Conservation (phyloP, 2,888 invertebrate genomes). For the Ashinkailepas kermadecensis region DNA sequence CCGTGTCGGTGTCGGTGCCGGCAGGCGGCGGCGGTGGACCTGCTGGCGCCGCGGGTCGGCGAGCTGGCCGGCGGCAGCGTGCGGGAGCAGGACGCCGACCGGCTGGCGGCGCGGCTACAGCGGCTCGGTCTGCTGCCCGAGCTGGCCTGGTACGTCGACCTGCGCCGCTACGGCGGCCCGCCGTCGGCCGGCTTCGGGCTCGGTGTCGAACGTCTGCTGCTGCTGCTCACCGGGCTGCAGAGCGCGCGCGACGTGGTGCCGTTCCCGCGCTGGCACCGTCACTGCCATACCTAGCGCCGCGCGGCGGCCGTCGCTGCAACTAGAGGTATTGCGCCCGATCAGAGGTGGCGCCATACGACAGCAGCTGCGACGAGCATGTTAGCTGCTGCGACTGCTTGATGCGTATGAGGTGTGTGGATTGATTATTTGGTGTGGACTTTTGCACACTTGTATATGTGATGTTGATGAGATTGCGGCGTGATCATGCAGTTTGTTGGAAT, state of each 20-base stretch:
- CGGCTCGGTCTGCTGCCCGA: conserved; percentile 39
- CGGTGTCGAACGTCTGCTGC: conserved; percentile 86
- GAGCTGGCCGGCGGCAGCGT: conserved; percentile 94
- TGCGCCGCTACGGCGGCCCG: conserved; percentile 78
- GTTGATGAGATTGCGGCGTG: too few relatives aligned
- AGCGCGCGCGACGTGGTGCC: conserved; percentile 24
- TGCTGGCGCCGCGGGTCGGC: conserved; percentile 79
- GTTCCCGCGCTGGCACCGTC: conserved; percentile 22
- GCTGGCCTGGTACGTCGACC: conserved; percentile 78
- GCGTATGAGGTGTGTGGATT: too few relatives aligned
- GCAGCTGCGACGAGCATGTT: too few relatives aligned
- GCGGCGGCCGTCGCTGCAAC: not conserved
- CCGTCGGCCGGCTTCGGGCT: conserved; percentile 93
- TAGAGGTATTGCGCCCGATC: not conserved
- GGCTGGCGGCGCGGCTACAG: conserved; percentile 52
- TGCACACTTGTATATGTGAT: too few relatives aligned
- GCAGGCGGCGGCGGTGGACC: conserved; percentile 54
- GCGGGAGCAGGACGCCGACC: conserved; percentile 67
- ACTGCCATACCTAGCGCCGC: conserved; percentile 24
- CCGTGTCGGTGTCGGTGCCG: not conserved
- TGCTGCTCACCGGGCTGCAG: conserved; percentile 25
- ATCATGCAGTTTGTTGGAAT: too few relatives aligned
- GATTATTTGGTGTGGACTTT: too few relatives aligned
- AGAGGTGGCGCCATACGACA: too few relatives aligned
- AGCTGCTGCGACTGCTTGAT: too few relatives aligned